Evolutionary conservation across 1,140 invertebrate species (phyloP), one percentile per base, ranked within the genome.

Genomic region (Brachionus calyciflorus): DNA sequence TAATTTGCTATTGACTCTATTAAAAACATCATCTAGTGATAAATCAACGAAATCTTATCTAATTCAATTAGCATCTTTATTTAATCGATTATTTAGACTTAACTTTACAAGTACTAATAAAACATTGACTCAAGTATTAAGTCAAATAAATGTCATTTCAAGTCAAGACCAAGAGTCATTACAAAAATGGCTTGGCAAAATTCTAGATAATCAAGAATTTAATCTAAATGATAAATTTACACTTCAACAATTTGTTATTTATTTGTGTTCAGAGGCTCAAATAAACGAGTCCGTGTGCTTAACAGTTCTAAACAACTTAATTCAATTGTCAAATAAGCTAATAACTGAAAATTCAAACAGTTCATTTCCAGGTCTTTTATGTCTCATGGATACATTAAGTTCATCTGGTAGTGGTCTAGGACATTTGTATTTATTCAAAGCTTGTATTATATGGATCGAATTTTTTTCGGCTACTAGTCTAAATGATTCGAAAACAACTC

Each of bases 401-500:
- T 55, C 28, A 19, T 28, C 49, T n/a, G 73, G 49, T 19, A 51
- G 30, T n/a, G 73, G 73, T 28, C 40, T 55, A 19, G 73, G 73
- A 53, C 53, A 76, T 19, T 17, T 55, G 14, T 46, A 60, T 33
- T 24, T 76, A 19, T 76, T 76, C 46, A 44, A 76, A 44, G 51
- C 73, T 10, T 55, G 49, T 28, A 21, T 41, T 33, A 76, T 44
- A 17, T 76, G 73, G 73, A 40, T 76, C 10, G 55, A 60, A 19
- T 48, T 48, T 17, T 53, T 55, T 21, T 30, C 37, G n/a, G 37
- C 4, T 28, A 9, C 6, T 2, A 9, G 10, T 2, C 30, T 46
- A 21, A 24, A 41, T 4, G 26, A 76, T 12, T 55, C 33, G 0
- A 55, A 46, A 84, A 88, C 37, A 87, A 89, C 88, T 80, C 86